Base-by-base conservation (phyloP, 1,140 invertebrate species). In the Lanistes nyassanus region DNA sequence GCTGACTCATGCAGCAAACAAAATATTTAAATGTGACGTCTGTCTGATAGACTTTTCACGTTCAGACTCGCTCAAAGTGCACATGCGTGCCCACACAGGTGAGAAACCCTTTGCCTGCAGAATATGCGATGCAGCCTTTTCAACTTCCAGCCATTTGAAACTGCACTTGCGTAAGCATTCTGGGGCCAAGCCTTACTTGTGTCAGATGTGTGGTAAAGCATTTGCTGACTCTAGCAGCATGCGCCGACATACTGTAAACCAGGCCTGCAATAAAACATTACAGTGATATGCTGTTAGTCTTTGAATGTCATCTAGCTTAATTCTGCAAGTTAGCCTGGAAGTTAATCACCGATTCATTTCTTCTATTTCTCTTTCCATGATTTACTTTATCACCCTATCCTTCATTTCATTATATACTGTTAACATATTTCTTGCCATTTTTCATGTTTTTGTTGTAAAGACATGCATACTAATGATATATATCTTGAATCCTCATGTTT, bases 81-180 rank as follows among this genome's bases (percentile, higher is more conserved):
- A 76, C 39, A 60, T 51, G 34, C 47, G 74, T 4, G 69, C 65
- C 58, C 74, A 76, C 55, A 76, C 65, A 7, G 74, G 74, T 4
- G 74, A 76, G 16, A 76, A 76, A 69, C 65, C 53, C 6, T 76
- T 58, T 37, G 42, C 26, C 11, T 76, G 74, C 69, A 47, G 47
- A 31, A 47, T 51, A 9, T 75, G 73, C 36, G 73, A 62, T 23
- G 65, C 64, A 36, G 21, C 62, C 0, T 75, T 75, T 37, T 65
- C 37, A 39, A 42, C 39, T 21, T 65, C 73, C 21, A 64, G 73
- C 37, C 42, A 65, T 31, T 51, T 75, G 21, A 51, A 65, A 19
- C 51, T 53, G 9, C 73, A 75, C 42, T 47, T 51, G 26, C 58
- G 73, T 19, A 53, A 42, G 13, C 73, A 75, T 47, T 65, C 73